Conservation (phyloP, 2,113 vertebrate species). For the Tachycineta bicolor region DNA sequence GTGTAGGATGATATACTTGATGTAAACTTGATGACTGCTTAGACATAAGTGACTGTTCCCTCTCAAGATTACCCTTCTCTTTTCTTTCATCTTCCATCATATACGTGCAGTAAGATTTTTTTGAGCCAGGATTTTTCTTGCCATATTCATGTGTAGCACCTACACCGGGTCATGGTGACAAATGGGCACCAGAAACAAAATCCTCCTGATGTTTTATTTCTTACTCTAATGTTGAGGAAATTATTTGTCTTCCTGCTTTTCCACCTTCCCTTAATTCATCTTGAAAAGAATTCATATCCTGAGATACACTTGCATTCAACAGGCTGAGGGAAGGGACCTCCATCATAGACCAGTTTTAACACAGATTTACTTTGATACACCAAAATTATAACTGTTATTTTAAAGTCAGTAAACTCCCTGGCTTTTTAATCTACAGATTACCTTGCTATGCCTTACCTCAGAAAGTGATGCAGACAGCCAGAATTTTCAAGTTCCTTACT, state of each 20-base stretch:
- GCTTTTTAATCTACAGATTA: neutral
- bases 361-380: neutral
- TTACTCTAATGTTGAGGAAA: neutral
- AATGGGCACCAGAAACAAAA: neutral
- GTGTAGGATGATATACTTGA: neutral
- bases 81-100: neutral
- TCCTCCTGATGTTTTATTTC: neutral
- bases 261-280: neutral
- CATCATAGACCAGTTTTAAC: neutral
- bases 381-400: conserved; percentile 24
- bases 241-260: neutral
- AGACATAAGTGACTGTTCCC: neutral
- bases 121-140: neutral
- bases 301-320: neutral
- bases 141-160: neutral
- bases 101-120: neutral
- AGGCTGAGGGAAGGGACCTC: neutral
- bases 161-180: neutral
- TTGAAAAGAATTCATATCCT: neutral
- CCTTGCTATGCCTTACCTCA: neutral
- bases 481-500: conserved; percentile 16
- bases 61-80: neutral
- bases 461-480: neutral
- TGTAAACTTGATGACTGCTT: neutral
- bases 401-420: neutral